These are phyloP conservation scores for Apostichopus californicus DNA, from an alignment of 35 echinoderm and acorn worm genomes.

Conservation along the genomic window DNA sequence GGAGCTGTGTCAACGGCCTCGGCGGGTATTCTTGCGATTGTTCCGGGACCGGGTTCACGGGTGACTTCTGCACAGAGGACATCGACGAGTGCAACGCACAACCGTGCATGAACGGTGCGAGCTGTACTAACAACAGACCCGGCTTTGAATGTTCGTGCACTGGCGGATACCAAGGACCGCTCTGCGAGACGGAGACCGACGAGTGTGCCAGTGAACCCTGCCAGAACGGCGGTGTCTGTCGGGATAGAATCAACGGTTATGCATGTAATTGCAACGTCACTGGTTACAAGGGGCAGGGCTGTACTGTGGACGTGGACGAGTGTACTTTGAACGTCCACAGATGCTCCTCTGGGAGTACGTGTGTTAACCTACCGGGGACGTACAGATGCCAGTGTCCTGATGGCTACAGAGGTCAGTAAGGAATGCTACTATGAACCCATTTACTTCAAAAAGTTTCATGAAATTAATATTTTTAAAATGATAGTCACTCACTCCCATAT, in stretches of 20 bases:
- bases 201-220: slow-evolving; percentile 61
- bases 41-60: slow-evolving; percentile 75
- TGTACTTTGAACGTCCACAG: slow-evolving; percentile 18
- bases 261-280: slow-evolving; percentile 67
- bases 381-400: slow-evolving; percentile 63
- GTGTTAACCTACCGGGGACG: slow-evolving; percentile 33
- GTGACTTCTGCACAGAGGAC: slow-evolving; percentile 68
- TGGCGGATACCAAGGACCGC: slow-evolving; percentile 51
- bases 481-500: no score
- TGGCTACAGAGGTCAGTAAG: slow-evolving; percentile 63
- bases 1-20: slow-evolving; percentile 62
- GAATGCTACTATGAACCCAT: neutral
- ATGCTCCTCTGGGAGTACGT: slow-evolving; percentile 69
- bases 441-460: no score
- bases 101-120: slow-evolving; percentile 70
- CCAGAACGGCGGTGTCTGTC: slow-evolving; percentile 63
- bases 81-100: slow-evolving; percentile 70
- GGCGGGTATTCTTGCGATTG: slow-evolving; percentile 80
- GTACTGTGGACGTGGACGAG: slow-evolving; percentile 61
- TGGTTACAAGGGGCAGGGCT: slow-evolving; percentile 57
- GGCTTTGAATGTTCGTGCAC: slow-evolving; percentile 78
- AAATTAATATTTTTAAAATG: no score
- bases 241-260: slow-evolving; percentile 52
- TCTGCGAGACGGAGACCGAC: slow-evolving; percentile 58
- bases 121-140: slow-evolving; percentile 79